Evolutionary conservation across 2,113 vertebrate species (phyloP).

Genomic region (Aphyosemion australe): DNA sequence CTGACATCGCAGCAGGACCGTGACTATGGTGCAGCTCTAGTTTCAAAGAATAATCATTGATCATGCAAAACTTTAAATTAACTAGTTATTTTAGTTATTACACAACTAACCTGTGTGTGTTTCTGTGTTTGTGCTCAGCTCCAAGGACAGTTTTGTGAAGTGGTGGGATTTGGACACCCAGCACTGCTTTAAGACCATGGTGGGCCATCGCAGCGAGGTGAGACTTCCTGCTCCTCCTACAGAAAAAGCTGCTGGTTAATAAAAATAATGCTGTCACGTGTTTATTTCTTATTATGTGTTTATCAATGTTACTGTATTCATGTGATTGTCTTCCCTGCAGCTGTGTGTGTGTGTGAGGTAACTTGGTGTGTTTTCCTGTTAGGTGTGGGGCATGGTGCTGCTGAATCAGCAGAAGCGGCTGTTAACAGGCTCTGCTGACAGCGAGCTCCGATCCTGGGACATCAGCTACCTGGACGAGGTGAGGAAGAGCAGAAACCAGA

Average conservation of each 20-base stretch:
- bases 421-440: slow-evolving; percentile 91
- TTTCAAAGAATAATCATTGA: neutral
- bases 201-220: slow-evolving; percentile 95
- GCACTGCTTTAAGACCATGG: slow-evolving; percentile 96
- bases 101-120: neutral
- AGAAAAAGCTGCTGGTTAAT: too few species aligned
- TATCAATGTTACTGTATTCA: too few species aligned
- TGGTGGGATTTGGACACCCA: slow-evolving; percentile 98
- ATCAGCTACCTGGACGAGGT: slow-evolving; percentile 82
- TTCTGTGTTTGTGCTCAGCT: slow-evolving; percentile 70
- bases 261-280: too few species aligned
- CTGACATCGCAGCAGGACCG: too few species aligned
- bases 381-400: slow-evolving; percentile 94
- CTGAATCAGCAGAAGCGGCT: slow-evolving; percentile 85
- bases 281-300: too few species aligned
- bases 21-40: too few species aligned
- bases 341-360: too few species aligned
- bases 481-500: too few species aligned
- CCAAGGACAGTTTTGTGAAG: slow-evolving; percentile 94
- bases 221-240: neutral
- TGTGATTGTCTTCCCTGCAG: too few species aligned
- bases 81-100: neutral
- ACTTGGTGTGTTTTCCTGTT: slow-evolving; percentile 24
- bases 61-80: neutral
- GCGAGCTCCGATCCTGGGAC: slow-evolving; percentile 94